Evolutionary conservation across 2,888 invertebrate species (phyloP).

Genomic region (Electrophaes corylata): DNA sequence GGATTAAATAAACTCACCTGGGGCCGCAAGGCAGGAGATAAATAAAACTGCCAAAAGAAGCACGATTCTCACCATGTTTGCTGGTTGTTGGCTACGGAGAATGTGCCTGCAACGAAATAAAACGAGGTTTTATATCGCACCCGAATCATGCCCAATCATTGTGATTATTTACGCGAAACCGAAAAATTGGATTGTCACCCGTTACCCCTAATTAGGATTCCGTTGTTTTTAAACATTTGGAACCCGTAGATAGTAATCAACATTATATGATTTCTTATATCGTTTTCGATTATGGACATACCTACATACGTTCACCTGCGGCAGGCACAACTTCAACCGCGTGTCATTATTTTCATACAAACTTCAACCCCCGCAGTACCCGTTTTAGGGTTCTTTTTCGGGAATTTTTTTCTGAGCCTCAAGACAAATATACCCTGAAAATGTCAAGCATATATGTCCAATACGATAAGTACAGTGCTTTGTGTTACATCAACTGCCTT

Average conservation of each 20-base stretch:
- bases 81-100: slow-evolving; percentile 20
- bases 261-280: too few relatives aligned
- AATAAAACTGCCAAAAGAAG: slow-evolving; percentile 45
- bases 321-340: too few relatives aligned
- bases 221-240: background rate
- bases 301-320: too few relatives aligned
- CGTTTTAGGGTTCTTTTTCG: too few relatives aligned
- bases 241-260: background rate
- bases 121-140: slow-evolving; percentile 54
- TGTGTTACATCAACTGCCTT: too few relatives aligned
- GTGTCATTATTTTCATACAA: too few relatives aligned
- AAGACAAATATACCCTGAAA: too few relatives aligned
- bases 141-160: slow-evolving; percentile 54
- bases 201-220: slow-evolving; percentile 39
- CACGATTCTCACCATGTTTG: slow-evolving; percentile 47
- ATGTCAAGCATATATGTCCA: too few relatives aligned
- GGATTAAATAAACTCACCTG: slow-evolving; percentile 47
- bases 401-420: too few relatives aligned
- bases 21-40: slow-evolving; percentile 52
- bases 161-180: slow-evolving; percentile 52
- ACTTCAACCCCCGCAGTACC: too few relatives aligned
- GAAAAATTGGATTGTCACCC: slow-evolving; percentile 55
- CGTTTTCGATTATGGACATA: too few relatives aligned
- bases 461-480: too few relatives aligned
- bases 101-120: slow-evolving; percentile 31